Conservation (phyloP, 1,140 invertebrate species). For the Battus philenor region DNA sequence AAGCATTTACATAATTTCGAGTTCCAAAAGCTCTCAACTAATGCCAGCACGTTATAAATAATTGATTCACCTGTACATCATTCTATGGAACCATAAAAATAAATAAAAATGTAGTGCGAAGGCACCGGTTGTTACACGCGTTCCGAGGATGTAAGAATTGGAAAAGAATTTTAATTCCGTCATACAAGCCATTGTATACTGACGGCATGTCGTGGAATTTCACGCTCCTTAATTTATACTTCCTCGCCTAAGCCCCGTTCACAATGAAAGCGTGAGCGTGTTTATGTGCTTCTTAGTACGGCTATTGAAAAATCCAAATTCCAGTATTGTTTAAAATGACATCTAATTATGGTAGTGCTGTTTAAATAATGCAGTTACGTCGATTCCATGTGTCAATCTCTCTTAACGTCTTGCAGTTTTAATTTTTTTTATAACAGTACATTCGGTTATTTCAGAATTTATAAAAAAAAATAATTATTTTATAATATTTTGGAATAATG, state of each 20-base stretch:
- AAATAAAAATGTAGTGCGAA: constrained; percentile 3
- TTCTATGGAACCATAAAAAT: constrained; percentile 3
- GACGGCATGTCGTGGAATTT: constrained; percentile 38
- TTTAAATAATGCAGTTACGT: neutral
- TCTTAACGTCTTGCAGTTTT: neutral
- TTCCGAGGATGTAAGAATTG: constrained; percentile 17
- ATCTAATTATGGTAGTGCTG: neutral
- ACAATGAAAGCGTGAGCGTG: too few relatives aligned
- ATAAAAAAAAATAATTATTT: too few relatives aligned
- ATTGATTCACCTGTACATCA: neutral
- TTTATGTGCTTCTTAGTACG: too few relatives aligned
- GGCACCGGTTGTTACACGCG: neutral
- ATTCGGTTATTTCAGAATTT: too few relatives aligned
- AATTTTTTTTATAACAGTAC: too few relatives aligned
- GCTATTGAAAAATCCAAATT: too few relatives aligned
- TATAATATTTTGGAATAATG: too few relatives aligned
- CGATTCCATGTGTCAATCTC: neutral
- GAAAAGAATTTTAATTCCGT: constrained; percentile 46
- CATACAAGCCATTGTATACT: constrained; percentile 37
- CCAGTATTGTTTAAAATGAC: neutral
- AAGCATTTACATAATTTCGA: neutral
- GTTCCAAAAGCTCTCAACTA: neutral
- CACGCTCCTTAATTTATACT: constrained; percentile 48
- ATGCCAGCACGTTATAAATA: neutral
- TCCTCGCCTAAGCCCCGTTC: constrained; percentile 25